A percentile compares a stretch with the other conserved stretches of the same genome.
Conservation (phyloP, 2,888 invertebrate species). For the Acronicta leporina region DNA sequence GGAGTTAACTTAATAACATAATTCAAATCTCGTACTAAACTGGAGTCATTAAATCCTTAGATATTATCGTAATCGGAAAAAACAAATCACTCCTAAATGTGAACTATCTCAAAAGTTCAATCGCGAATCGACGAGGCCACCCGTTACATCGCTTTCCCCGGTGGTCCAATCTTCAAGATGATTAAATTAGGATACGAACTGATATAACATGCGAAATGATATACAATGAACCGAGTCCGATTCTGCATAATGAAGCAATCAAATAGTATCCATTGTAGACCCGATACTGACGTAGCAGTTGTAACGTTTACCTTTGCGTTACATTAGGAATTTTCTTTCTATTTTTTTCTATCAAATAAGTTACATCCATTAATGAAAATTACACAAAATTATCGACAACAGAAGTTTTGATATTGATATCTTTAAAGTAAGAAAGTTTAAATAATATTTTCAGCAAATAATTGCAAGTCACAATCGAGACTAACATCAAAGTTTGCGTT, state of each 20-base stretch:
- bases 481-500: constrained; percentile 62
- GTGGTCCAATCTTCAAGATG: constrained; percentile 88
- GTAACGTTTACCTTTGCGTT: constrained; percentile 65
- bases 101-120: constrained; percentile 78
- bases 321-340: background rate
- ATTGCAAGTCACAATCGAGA: constrained; percentile 28
- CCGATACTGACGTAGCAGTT: constrained; percentile 60
- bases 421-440: background rate
- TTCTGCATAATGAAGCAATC: constrained; percentile 88
- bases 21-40: constrained; percentile 41
- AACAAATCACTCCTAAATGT: constrained; percentile 69
- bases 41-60: constrained; percentile 50
- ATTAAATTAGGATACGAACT: constrained; percentile 87
- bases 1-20: constrained; percentile 36
- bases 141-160: constrained; percentile 79
- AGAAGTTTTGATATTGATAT: background rate
- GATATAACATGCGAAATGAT: constrained; percentile 88
- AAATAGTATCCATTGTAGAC: constrained; percentile 82
- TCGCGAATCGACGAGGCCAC: constrained; percentile 76
- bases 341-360: constrained; percentile 1
- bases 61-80: constrained; percentile 60
- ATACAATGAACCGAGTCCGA: constrained; percentile 84
- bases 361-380: background rate
- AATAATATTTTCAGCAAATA: background rate
- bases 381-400: background rate